A percentile compares a stretch with the other conserved stretches of the same genome.
phyloP scores from a whole-genome alignment of 1,140 invertebrate genomes.

The Ceratina calcarata region DNA sequence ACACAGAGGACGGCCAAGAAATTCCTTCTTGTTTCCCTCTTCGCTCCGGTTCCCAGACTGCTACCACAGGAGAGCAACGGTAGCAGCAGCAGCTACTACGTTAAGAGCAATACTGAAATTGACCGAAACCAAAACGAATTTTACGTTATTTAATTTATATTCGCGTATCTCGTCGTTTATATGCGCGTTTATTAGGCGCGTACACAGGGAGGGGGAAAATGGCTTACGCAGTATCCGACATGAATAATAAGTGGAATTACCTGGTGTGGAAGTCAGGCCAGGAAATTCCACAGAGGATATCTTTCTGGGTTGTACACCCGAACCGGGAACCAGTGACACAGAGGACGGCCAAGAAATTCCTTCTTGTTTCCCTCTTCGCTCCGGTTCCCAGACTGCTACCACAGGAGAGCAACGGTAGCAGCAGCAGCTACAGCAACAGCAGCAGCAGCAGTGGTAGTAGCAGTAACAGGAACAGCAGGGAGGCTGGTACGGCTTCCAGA shows the following conservation, averaged over 20 bases:
- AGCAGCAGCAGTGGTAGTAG: not conserved
- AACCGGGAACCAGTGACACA: conserved; percentile 42
- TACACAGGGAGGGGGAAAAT: no score
- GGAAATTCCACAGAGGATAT: conserved; percentile 43
- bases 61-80: no score
- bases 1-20: conserved; percentile 43
- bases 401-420: no score
- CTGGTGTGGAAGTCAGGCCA: not conserved
- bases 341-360: conserved; percentile 43
- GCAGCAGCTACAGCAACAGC: not conserved
- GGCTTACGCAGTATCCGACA: not conserved
- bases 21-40: not conserved
- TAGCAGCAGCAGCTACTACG: no score
- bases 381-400: not conserved
- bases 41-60: not conserved
- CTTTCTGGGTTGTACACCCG: conserved; percentile 7
- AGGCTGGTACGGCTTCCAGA: conserved; percentile 51
- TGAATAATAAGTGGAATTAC: conserved; percentile 43
- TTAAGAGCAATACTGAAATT: no score
- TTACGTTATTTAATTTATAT: conserved; percentile 5
- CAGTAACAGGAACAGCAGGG: not conserved
- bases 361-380: not conserved
- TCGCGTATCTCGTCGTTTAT: not conserved
- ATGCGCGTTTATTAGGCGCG: conserved; percentile 26
- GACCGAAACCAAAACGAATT: not conserved